A percentile compares a stretch with the other conserved stretches of the same genome.
Conservation (phyloP, 2,888 invertebrate species). For the Tetranychus truncatus region DNA sequence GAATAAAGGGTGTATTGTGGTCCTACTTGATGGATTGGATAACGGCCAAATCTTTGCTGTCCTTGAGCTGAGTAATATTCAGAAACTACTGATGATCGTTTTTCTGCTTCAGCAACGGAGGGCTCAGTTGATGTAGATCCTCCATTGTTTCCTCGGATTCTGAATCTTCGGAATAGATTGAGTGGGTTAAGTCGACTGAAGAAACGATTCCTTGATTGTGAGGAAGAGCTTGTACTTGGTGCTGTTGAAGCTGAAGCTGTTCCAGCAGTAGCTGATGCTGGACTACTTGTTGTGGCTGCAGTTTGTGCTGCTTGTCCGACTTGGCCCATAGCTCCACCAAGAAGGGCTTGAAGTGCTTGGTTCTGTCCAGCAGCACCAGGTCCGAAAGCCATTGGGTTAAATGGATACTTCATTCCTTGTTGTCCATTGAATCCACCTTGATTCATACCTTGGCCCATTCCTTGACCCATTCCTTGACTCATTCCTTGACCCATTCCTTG, state of each 20-base stretch:
- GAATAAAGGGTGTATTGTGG: background rate
- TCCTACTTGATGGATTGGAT: background rate
- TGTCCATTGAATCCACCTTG: too few species aligned
- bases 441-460: background rate
- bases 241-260: background rate
- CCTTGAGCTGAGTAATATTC: background rate
- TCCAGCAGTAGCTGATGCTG: background rate
- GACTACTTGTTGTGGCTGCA: background rate
- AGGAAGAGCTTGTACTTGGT: background rate
- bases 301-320: background rate
- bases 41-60: background rate
- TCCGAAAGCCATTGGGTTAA: background rate
- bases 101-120: background rate
- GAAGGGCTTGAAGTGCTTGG: background rate
- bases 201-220: constrained; percentile 12
- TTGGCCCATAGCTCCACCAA: background rate
- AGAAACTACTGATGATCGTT: constrained; percentile 4
- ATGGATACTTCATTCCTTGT: constrained; percentile 5
- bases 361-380: background rate
- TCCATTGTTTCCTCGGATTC: constrained; percentile 17
- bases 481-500: background rate
- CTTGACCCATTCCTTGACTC: background rate
- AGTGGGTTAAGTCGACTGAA: constrained; percentile 22
- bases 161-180: constrained; percentile 20
- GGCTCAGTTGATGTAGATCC: background rate